phyloP scores from a whole-genome alignment of 1,140 invertebrate species.

The Aporrectodea caliginosa region DNA sequence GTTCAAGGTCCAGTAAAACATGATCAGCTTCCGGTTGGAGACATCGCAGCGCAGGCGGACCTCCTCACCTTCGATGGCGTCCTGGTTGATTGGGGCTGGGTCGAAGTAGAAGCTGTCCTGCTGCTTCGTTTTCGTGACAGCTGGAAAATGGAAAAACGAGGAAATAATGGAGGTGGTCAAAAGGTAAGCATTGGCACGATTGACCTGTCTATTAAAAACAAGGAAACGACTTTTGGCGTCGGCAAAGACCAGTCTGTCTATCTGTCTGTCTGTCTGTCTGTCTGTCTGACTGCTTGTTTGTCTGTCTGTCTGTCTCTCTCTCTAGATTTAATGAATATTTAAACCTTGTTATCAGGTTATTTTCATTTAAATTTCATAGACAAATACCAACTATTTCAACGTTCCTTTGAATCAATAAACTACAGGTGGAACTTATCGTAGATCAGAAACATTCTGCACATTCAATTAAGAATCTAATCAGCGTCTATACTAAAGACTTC shows the following conservation, averaged over 20 bases:
- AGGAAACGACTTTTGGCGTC: too few species aligned
- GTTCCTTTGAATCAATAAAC: too few species aligned
- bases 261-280: background rate
- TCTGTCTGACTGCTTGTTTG: background rate
- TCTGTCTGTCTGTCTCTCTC: background rate
- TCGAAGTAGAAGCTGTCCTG: slow-evolving; percentile 63
- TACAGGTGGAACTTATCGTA: too few species aligned
- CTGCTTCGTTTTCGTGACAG: slow-evolving; percentile 3
- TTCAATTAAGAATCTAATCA: too few species aligned
- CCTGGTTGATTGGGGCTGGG: slow-evolving; percentile 58
- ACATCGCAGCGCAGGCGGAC: slow-evolving; percentile 62
- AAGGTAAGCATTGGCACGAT: background rate
- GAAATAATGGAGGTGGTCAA: background rate
- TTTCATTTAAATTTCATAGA: too few species aligned
- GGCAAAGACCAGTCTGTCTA: too few species aligned
- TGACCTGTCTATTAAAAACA: background rate
- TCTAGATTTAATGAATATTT: background rate
- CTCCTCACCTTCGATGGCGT: slow-evolving; percentile 60
- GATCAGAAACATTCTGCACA: too few species aligned
- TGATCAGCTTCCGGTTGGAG: slow-evolving; percentile 58
- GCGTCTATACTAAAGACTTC: too few species aligned
- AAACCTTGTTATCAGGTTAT: too few species aligned
- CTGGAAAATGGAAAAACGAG: background rate
- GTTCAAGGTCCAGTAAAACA: slow-evolving; percentile 62
- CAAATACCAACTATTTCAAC: too few species aligned